Evolutionary conservation across 2,797 vertebrate species (phyloP), one percentile per base, ranked within the genome.

Genomic region (Pseudopleuronectes americanus): DNA sequence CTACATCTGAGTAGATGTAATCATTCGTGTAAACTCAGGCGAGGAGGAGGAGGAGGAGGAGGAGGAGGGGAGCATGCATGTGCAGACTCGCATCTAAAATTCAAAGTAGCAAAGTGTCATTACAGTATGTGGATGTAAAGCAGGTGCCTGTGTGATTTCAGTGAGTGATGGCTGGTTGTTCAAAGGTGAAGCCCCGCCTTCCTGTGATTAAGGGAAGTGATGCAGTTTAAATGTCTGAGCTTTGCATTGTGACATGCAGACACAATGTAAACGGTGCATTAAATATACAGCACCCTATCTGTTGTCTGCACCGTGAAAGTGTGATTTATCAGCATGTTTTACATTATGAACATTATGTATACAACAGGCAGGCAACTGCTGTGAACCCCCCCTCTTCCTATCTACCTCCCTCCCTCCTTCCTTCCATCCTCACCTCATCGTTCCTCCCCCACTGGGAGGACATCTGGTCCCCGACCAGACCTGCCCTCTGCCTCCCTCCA

Each of bases 381-480:
- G 88, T 84, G 89, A 88, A 45, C 66, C 59, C 82, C 76, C 74
- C 53, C 74, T 65, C 57, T 68, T 72, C 73, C 17, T 17, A 43
- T 64, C 70, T 86, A 79, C 72, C 75, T 84, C 85, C 43, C 81
- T 80, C 84, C 43, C 81, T 80, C 84, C 84, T 80, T 80, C 84
- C 79, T 90, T 69, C 86, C 88, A 89, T 86, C 89, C 82, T 87
- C 91, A 88, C 86, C 86, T 90, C 84, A 66, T 70, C 77, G 47
- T 90, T 90, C 92, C 91, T 91, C 90, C 91, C 94, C 93, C 89
- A 92, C 93, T 90, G 93, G 89, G 93, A 91, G 85, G 92, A 92
- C 94, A 95, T 94, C 94, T 95, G 93, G 91, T 94, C 90, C 90
- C 92, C 84, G 70, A 92, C 88, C 88, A 88, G 89, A 80, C 86